Conservation (phyloP, 2,113 vertebrate genomes). For the Onychostoma macrolepis region DNA sequence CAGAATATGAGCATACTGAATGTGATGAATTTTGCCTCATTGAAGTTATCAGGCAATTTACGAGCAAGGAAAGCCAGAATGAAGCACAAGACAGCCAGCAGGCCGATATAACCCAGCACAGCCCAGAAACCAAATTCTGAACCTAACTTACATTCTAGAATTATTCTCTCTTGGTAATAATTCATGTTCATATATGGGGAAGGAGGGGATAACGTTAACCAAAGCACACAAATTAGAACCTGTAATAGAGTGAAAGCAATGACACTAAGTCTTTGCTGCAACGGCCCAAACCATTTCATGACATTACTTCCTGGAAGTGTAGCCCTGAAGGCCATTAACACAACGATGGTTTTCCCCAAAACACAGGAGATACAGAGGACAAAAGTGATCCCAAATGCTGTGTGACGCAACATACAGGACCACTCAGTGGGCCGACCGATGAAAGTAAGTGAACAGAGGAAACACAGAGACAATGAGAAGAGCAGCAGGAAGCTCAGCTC, state of each 20-base stretch:
- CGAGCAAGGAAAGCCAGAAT: constrained; percentile 49
- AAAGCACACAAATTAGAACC: constrained; percentile 53
- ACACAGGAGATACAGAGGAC: constrained; percentile 58
- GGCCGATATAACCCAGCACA: constrained; percentile 55
- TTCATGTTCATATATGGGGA: constrained; percentile 55
- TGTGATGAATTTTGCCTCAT: constrained; percentile 59
- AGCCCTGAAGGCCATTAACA: constrained; percentile 60
- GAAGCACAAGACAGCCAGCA: constrained; percentile 53
- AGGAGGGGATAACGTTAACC: constrained; percentile 56
- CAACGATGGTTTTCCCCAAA: constrained; percentile 59
- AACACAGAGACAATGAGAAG: constrained; percentile 61
- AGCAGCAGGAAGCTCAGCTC: constrained; percentile 63
- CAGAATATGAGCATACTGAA: constrained; percentile 61
- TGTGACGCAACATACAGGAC: constrained; percentile 57
- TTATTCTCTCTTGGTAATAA: constrained; percentile 55
- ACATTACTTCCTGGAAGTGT: constrained; percentile 58
- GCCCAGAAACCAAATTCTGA: constrained; percentile 54
- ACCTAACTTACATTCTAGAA: constrained; percentile 56
- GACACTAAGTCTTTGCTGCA: constrained; percentile 56
- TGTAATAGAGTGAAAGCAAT: constrained; percentile 57
- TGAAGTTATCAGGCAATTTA: constrained; percentile 54
- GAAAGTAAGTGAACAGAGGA: constrained; percentile 61
- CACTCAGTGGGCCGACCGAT: constrained; percentile 58
- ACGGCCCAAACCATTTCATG: constrained; percentile 60
- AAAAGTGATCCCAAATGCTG: constrained; percentile 57